phyloP scores from a whole-genome alignment of 2,113 vertebrate genomes.

The Isurus oxyrinchus region DNA sequence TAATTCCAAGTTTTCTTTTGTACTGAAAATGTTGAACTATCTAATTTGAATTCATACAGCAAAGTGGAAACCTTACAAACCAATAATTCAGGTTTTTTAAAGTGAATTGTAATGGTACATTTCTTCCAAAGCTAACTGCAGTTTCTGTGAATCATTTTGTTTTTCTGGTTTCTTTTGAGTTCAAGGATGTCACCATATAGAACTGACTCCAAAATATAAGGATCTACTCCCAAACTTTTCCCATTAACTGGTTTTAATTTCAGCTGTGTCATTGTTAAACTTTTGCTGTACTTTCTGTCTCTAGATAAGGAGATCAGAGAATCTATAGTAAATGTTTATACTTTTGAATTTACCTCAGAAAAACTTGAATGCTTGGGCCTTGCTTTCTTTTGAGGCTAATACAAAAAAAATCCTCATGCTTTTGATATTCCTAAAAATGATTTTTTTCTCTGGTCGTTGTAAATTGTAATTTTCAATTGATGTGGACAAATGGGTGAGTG shows the following conservation, averaged over 20 bases:
- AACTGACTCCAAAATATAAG: not conserved
- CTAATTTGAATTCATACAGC: not conserved
- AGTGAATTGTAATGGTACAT: not conserved
- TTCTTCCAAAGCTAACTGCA: not conserved
- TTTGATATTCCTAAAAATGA: not conserved
- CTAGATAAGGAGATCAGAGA: not conserved
- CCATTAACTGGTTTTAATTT: not conserved
- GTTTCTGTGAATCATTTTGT: not conserved
- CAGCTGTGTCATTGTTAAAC: not conserved
- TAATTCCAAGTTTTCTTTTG: not conserved
- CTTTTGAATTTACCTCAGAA: not conserved
- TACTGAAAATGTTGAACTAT: not conserved
- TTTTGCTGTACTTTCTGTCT: not conserved
- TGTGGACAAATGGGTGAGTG: not conserved
- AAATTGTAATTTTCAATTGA: not conserved
- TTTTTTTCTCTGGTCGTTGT: not conserved
- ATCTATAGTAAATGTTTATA: not conserved
- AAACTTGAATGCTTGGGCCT: not conserved
- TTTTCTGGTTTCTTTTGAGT: not conserved
- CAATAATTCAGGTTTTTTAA: not conserved
- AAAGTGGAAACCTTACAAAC: not conserved
- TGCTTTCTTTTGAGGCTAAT: not conserved
- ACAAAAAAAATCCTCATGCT: not conserved
- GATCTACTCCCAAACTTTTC: not conserved
- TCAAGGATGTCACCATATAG: not conserved